Conservation (phyloP, 1,140 invertebrate species). For the Drosophila neocordata region DNA sequence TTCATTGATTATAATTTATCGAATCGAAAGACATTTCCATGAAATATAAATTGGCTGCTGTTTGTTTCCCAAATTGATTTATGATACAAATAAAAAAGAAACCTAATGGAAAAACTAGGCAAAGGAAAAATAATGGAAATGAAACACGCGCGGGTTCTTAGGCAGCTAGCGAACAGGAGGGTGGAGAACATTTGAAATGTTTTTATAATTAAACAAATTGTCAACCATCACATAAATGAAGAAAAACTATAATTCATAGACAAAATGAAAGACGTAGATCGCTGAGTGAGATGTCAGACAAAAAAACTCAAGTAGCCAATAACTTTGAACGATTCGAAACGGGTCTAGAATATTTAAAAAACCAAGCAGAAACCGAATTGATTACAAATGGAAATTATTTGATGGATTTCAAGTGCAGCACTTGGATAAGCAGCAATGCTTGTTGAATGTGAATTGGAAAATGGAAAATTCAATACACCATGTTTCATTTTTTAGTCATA, state of each 20-base stretch:
- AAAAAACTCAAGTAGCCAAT: constrained; percentile 65
- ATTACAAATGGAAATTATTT: constrained; percentile 62
- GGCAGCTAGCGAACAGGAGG: background rate
- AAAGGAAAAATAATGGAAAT: constrained; percentile 31
- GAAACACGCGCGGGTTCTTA: background rate
- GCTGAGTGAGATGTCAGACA: constrained; percentile 38
- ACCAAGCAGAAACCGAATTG: constrained; percentile 31
- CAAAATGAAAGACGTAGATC: constrained; percentile 20
- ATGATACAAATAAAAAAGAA: constrained; percentile 45
- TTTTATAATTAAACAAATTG: constrained; percentile 55
- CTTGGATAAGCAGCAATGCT: constrained; percentile 38
- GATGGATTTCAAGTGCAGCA: constrained; percentile 57
- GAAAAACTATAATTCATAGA: constrained; percentile 41
- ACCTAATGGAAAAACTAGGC: constrained; percentile 24
- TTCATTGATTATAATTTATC: constrained; percentile 28
- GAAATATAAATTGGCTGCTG: constrained; percentile 39
- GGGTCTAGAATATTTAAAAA: constrained; percentile 64
- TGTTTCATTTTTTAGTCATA: constrained; percentile 35
- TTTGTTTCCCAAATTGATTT: constrained; percentile 61
- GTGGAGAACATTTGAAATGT: constrained; percentile 14
- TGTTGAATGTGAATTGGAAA: constrained; percentile 48
- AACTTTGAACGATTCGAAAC: constrained; percentile 54
- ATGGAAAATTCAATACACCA: constrained; percentile 49
- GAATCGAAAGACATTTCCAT: constrained; percentile 21
- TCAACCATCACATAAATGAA: constrained; percentile 40